Evolutionary conservation across 1,140 invertebrate species (phyloP), one percentile per base, ranked within the genome.

Genomic region (Marisa cornuarietis): DNA sequence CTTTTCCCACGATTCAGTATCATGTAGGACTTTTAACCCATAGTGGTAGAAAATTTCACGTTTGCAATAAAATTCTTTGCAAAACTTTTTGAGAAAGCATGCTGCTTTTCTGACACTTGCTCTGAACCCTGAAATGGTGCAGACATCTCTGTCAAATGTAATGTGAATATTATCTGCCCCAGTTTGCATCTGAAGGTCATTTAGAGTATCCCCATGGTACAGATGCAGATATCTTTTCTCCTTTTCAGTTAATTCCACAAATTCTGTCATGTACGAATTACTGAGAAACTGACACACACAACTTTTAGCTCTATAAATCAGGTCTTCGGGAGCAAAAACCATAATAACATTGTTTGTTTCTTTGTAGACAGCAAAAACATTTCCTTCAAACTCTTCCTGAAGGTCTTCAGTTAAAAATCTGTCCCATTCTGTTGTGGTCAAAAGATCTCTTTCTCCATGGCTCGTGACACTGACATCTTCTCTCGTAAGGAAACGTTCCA

Each of bases 1-100:
- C 6, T 24, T 22, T 9, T 26, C n/a, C 72, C 72, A 74, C 1
- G 31, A 7, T 42, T 74, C 72, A 26, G 24, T 9, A 11, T 13
- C 11, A n/a, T 51, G n/a, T 4, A n/a, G 49, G 24, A 24, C 9
- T 20, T 58, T 9, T 24, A 74, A 22, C 10, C 62, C 31, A n/a
- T 26, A 26, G 11, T 74, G 72, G 72, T 14, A 16, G 10, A 74
- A 62, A 74, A 74, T 61, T n/a, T 54, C 54, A 26, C 72, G 72
- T 52, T 42, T 74, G n/a, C 54, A 74, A 16, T 8, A 8, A 20
- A 74, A 26, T 7, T 74, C 62, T 62, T 62, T 74, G 26, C 22
- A 22, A 62, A 74, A 61, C 22, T 49, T 62, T 22, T 61, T 52
- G 11, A 74, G 52, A 26, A 20, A 61, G 14, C 7, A 0, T 8